Conservation (phyloP, 2,797 vertebrate species). For the Onychomys arenicola region DNA sequence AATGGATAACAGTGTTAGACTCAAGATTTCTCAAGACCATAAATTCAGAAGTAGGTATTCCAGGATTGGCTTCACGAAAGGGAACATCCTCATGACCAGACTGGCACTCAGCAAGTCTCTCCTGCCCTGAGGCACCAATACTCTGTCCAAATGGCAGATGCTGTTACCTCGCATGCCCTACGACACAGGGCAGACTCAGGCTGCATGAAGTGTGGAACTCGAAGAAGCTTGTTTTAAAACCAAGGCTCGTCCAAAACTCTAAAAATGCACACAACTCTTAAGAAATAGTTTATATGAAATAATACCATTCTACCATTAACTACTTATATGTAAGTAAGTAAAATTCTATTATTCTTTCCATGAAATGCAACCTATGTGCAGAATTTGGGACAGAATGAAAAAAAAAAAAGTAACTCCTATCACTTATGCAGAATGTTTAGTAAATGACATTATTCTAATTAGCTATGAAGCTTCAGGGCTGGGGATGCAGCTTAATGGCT, state of each 20-base stretch:
- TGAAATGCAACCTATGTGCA: conserved; percentile 51
- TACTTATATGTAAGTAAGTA: conserved; percentile 15
- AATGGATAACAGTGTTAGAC: conserved; percentile 70
- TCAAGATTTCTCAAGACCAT: conserved; percentile 78
- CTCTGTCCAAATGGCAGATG: conserved; percentile 74
- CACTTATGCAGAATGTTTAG: conserved; percentile 43
- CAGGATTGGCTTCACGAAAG: conserved; percentile 82
- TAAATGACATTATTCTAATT: conserved; percentile 69
- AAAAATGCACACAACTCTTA: conserved; percentile 37
- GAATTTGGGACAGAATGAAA: not conserved
- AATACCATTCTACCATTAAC: conserved; percentile 52
- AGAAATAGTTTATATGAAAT: conserved; percentile 62
- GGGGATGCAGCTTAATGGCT: not conserved
- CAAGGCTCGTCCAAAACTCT: conserved; percentile 61
- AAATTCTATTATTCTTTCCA: conserved; percentile 38
- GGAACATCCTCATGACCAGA: conserved; percentile 82
- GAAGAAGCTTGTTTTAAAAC: conserved; percentile 62
- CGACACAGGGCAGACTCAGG: conserved; percentile 37
- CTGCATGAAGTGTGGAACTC: not conserved
- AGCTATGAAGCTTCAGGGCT: conserved; percentile 60
- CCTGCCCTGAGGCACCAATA: conserved; percentile 76
- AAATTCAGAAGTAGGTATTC: conserved; percentile 83
- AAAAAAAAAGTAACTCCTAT: conserved; percentile 26
- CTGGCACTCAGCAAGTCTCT: conserved; percentile 82
- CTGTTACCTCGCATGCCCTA: conserved; percentile 80